Conservation (phyloP, 1,140 invertebrate genomes). For the Drosophila ficusphila region DNA sequence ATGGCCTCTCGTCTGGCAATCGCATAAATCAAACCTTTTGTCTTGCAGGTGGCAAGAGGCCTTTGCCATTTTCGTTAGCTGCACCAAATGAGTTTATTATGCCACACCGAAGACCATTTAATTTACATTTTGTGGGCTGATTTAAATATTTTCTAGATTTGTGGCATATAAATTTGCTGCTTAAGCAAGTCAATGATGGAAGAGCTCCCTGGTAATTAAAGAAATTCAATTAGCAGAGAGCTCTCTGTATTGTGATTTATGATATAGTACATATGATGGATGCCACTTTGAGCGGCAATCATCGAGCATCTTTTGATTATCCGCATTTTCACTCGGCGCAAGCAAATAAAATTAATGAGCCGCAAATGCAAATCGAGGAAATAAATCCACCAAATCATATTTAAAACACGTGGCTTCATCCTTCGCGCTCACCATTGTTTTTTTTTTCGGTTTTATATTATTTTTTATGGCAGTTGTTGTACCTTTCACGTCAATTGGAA, state of each 20-base stretch:
- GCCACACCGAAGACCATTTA: constrained; percentile 30
- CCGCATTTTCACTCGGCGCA: background rate
- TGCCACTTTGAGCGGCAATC: constrained; percentile 11
- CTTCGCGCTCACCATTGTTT: background rate
- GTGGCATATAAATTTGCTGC: constrained; percentile 3
- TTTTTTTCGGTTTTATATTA: constrained; percentile 11
- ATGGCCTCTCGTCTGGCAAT: constrained; percentile 35
- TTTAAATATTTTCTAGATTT: constrained; percentile 20
- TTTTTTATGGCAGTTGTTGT: constrained; percentile 29
- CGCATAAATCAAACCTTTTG: constrained; percentile 61
- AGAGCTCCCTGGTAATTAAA: background rate
- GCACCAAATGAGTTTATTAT: constrained; percentile 52
- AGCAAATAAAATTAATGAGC: constrained; percentile 45
- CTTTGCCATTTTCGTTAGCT: constrained; percentile 4
- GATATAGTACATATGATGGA: constrained; percentile 9
- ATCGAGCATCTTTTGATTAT: background rate
- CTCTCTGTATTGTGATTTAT: constrained; percentile 5
- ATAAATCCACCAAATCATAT: constrained; percentile 46
- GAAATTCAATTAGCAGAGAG: constrained; percentile 9
- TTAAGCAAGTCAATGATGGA: background rate
- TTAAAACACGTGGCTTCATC: constrained; percentile 41
- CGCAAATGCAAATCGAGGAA: constrained; percentile 42
- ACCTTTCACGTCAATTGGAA: constrained; percentile 50
- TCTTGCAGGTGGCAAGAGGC: constrained; percentile 35
- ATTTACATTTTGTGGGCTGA: constrained; percentile 12